Percentiles rank a stretch among this genome's conserved stretches.
Evolutionary conservation across 1,140 invertebrate species (phyloP).

Genomic region (Zaprionus gabonicus): DNA sequence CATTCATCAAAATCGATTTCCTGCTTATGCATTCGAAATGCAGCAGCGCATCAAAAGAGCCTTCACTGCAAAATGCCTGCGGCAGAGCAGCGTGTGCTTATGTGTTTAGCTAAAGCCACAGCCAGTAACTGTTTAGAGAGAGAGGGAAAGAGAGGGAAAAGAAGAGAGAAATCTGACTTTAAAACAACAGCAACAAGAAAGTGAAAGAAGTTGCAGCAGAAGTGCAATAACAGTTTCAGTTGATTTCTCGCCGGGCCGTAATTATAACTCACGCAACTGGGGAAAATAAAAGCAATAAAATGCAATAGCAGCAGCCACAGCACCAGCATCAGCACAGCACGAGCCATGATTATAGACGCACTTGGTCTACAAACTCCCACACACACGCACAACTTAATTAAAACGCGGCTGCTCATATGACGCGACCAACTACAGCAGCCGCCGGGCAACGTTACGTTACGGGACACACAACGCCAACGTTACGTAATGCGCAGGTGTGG

Average conservation of each 20-base stretch:
- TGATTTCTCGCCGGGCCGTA: conserved; percentile 70
- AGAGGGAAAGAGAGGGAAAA: neutral
- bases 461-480: conserved; percentile 48
- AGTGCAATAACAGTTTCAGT: conserved; percentile 56
- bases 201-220: neutral
- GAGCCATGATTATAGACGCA: conserved; percentile 45
- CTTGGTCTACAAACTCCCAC: conserved; percentile 1
- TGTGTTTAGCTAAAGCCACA: neutral
- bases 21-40: conserved; percentile 56
- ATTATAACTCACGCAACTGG: conserved; percentile 63
- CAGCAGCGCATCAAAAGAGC: conserved; percentile 23
- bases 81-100: neutral
- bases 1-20: conserved; percentile 57
- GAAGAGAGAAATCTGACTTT: neutral
- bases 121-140: neutral
- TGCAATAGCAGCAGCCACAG: conserved; percentile 21
- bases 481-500: conserved; percentile 33
- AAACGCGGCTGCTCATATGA: conserved; percentile 48
- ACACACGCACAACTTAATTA: conserved; percentile 69
- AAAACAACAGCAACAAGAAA: neutral
- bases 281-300: conserved; percentile 73
- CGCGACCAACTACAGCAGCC: neutral
- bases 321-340: conserved; percentile 27
- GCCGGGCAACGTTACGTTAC: neutral
- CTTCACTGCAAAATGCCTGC: conserved; percentile 50